These are phyloP conservation scores for Myotis pilosus DNA, from an alignment of 2,797 vertebrate genomes.

Conservation along the genomic window DNA sequence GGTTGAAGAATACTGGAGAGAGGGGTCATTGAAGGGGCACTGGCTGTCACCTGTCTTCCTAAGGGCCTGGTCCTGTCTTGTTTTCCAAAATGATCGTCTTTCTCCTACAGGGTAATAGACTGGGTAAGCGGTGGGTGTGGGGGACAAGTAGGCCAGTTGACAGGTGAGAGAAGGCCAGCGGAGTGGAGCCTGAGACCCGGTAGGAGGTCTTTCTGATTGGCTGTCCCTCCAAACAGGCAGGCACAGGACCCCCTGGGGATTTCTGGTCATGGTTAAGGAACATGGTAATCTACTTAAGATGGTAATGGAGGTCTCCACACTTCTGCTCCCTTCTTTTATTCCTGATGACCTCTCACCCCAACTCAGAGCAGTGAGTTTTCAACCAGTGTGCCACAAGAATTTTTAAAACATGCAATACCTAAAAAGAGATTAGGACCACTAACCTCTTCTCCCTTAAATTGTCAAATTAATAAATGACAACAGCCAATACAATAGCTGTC, in stretches of 20 bases:
- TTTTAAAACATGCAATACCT: background rate
- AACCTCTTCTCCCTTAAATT: background rate
- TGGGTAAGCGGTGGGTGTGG: rapidly evolving
- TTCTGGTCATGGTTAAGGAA: background rate
- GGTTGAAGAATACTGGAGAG: background rate
- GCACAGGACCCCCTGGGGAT: background rate
- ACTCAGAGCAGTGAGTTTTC: background rate
- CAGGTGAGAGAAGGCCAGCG: background rate
- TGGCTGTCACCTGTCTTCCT: background rate
- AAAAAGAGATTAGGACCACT: background rate
- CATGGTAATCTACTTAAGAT: background rate
- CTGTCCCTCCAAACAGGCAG: background rate
- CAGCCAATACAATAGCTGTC: background rate
- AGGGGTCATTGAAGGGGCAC: background rate
- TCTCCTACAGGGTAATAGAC: background rate
- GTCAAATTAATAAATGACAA: background rate
- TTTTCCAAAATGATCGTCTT: background rate
- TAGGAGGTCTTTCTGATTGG: background rate
- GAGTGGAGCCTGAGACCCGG: background rate
- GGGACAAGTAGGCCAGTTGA: background rate
- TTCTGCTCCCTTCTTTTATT: background rate
- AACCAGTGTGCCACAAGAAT: background rate
- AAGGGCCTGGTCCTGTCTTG: background rate
- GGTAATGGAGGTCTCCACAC: background rate
- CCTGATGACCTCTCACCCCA: background rate